phyloP scores from a whole-genome alignment of 2,888 invertebrate species.

The Pseudeuparius sepicola region DNA sequence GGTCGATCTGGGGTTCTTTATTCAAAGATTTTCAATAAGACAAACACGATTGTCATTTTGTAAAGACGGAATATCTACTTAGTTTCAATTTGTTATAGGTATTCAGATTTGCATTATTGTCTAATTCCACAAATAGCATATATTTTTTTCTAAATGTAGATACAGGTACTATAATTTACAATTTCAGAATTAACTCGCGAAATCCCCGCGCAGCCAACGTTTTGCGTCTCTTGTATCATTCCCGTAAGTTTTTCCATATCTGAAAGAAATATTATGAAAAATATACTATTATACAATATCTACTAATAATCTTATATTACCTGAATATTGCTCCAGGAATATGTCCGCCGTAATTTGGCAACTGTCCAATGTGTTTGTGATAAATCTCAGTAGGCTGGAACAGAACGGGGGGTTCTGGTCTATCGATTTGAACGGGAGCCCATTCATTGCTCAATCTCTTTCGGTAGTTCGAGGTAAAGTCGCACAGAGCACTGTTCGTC shows the following conservation, averaged over 20 bases:
- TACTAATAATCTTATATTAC: no score
- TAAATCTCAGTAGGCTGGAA: slow-evolving; percentile 53
- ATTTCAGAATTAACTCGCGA: no score
- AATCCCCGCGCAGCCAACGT: slow-evolving; percentile 59
- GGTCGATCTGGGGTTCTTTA: no score
- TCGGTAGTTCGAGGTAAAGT: slow-evolving; percentile 66
- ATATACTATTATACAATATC: no score
- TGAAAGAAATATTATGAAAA: slow-evolving; percentile 37
- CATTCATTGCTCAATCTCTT: slow-evolving; percentile 62
- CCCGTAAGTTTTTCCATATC: slow-evolving; percentile 67
- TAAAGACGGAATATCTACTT: no score
- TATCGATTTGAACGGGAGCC: slow-evolving; percentile 55
- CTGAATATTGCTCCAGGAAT: slow-evolving; percentile 65
- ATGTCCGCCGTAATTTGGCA: slow-evolving; percentile 70
- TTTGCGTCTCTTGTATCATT: slow-evolving; percentile 65
- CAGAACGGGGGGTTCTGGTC: slow-evolving; percentile 43
- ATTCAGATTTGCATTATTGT: no score
- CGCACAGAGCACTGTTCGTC: slow-evolving; percentile 61
- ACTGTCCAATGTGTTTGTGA: slow-evolving; percentile 60
- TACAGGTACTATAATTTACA: no score
- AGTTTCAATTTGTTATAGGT: no score
- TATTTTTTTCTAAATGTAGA: no score
- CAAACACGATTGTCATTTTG: no score
- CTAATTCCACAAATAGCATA: no score
- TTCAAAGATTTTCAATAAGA: no score